Base-by-base conservation (phyloP, 2,888 invertebrate species). In the Chironomus riparius region DNA sequence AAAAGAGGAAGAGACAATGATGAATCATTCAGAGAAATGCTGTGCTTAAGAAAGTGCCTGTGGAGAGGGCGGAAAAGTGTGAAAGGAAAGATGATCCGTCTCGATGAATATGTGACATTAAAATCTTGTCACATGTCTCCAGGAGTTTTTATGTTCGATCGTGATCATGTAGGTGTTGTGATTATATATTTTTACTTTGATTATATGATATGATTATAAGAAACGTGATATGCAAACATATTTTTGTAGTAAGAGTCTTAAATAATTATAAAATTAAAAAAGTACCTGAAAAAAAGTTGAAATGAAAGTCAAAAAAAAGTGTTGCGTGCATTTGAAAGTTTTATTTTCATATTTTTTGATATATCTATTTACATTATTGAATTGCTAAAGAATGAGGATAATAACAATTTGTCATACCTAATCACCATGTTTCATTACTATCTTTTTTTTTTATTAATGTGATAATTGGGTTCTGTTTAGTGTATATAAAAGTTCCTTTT, bases 101-200 rank as follows among this genome's bases (percentile, higher is more conserved):
- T 65, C 65, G 21, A 65, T 24, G 65, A 65, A 24, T 65, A 13
- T 65, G 65, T 65, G 65, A 65, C 13, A 24, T 24, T 18, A 21
- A 21, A 18, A 21, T 21, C 13, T 21, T 65, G 65, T 65, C 65
- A 21, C 65, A 24, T 22, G 21, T 21, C 65, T 65, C 21, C 65
- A 24, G 22, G 12, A 21, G 65, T 18, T 21, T 65, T 65, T 65
- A 65, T 65, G 65, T 65, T 65, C n/a, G 18, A 65, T 65, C 65
- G 65, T 65, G 65, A 65, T 65, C 15, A 56, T 56, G 65, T 65
- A 65, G 62, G 65, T 65, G 65, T 65, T 65, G 65, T 65, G 65
- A 65, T 24, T 65, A 22, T 65, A 65, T 65, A 65, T 24, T 21
- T 24, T 21, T 65, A 38, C 38, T 38, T 38, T 38, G 38, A 38